Conservation (phyloP, 2,113 vertebrate species). For the Pteropus alecto region DNA sequence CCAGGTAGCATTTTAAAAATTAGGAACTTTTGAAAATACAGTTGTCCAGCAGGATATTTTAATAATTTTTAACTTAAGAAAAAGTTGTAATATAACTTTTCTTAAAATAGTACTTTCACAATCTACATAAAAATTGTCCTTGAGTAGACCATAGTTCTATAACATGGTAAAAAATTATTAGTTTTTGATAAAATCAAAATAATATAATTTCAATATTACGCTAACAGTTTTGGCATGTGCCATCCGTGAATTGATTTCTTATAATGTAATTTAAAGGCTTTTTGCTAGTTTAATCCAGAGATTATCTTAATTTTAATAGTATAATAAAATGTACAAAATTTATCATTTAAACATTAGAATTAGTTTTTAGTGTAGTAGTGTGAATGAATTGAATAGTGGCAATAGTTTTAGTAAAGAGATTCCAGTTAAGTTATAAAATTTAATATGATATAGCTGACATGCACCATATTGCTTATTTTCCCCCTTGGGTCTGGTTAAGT, state of each 20-base stretch:
- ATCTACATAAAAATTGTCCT: not conserved
- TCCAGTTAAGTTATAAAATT: conserved; percentile 69
- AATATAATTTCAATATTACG: not conserved
- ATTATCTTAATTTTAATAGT: conserved; percentile 26
- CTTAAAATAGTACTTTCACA: not conserved
- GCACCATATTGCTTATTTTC: conserved; percentile 57
- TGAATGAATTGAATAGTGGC: conserved; percentile 58
- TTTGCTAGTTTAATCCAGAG: not conserved
- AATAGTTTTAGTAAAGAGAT: conserved; percentile 49
- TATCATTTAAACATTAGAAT: conserved; percentile 53
- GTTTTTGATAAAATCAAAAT: not conserved
- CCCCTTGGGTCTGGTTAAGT: not conserved
- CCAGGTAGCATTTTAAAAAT: not conserved
- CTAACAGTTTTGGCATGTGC: not conserved
- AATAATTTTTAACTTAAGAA: not conserved
- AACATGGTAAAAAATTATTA: not conserved
- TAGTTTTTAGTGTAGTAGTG: conserved; percentile 14
- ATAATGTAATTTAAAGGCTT: not conserved
- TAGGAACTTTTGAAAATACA: not conserved
- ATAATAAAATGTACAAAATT: conserved; percentile 36
- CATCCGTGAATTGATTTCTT: not conserved
- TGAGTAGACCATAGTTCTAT: not conserved
- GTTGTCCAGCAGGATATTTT: not conserved
- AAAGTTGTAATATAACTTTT: not conserved
- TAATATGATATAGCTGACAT: conserved; percentile 67